Evolutionary conservation across 1,140 invertebrate species (phyloP).

Genomic region (Micrasema minimum): DNA sequence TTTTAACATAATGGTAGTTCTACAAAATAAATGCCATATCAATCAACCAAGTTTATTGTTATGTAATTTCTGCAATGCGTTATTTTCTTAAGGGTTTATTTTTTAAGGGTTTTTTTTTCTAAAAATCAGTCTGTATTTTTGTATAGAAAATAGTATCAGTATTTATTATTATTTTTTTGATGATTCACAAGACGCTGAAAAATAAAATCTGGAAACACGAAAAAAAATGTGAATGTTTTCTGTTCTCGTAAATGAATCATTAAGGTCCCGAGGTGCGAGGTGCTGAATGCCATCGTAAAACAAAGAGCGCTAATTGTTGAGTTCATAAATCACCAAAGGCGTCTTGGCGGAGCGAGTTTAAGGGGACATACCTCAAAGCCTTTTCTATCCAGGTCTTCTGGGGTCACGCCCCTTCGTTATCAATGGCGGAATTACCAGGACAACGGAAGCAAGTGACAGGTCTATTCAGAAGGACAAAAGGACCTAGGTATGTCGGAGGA

Average conservation of each 20-base stretch:
- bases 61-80: no score
- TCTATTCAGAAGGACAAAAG: no score
- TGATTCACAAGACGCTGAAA: background rate
- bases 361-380: background rate
- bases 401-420: conserved; percentile 14
- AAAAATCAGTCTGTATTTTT: background rate
- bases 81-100: no score
- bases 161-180: background rate
- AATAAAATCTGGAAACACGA: background rate
- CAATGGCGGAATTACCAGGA: conserved; percentile 28
- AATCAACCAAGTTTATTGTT: no score
- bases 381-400: background rate
- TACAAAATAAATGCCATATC: no score
- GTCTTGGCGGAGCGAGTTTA: background rate
- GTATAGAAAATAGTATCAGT: background rate
- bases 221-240: background rate
- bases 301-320: conserved; percentile 11
- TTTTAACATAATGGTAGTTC: no score
- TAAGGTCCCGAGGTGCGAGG: background rate
- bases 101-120: no score
- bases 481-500: no score
- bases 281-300: conserved; percentile 1
- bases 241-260: background rate
- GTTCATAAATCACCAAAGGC: conserved; percentile 25
- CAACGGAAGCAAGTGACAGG: no score